Evolutionary conservation across 2,888 invertebrate genomes (phyloP), one percentile per base, ranked within the genome.

Genomic region (Chydorus sphaericus): DNA sequence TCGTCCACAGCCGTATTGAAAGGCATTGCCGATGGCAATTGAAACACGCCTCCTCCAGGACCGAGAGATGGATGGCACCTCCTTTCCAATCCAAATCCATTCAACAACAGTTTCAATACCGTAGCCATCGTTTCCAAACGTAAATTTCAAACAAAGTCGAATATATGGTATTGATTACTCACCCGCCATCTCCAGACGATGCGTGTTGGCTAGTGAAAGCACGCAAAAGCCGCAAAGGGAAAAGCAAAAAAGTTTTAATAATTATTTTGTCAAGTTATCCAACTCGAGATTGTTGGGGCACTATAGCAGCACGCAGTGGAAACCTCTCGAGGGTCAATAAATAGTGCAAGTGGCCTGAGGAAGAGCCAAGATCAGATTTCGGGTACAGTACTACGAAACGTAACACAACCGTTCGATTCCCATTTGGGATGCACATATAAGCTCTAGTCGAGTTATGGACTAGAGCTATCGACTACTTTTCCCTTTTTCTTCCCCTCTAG

Each of bases 161-260:
- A n/a, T n/a, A n/a, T n/a, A n/a, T n/a, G n/a, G 44, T 44, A 44
- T 44, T 44, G 44, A 44, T 44, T 28, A 44, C 44, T 44, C 28
- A 44, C 44, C 44, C 44, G 20, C 44, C 44, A 44, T 44, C 44
- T 44, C 44, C 44, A n/a, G n/a, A n/a, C n/a, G n/a, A n/a, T 26
- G 44, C 44, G 44, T 44, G 44, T 44, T 44, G 44, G 14, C 44
- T 44, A 44, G 14, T 6, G 14, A 16, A 26, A 20, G 44, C 44
- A 44, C 6, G 4, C 26, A 7, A 26, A 44, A 26, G 4, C 44
- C 44, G 44, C 11, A 23, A 44, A 44, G 28, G 14, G 7, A 26
- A 14, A 16, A 39, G n/a, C 4, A 14, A 39, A 16, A 39, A 38
- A 14, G n/a, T n/a, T n/a, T n/a, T n/a, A n/a, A n/a, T n/a, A n/a